These are phyloP conservation scores for Spea hammondii DNA, from an alignment of 2,797 vertebrate genomes.

Conservation along the genomic window DNA sequence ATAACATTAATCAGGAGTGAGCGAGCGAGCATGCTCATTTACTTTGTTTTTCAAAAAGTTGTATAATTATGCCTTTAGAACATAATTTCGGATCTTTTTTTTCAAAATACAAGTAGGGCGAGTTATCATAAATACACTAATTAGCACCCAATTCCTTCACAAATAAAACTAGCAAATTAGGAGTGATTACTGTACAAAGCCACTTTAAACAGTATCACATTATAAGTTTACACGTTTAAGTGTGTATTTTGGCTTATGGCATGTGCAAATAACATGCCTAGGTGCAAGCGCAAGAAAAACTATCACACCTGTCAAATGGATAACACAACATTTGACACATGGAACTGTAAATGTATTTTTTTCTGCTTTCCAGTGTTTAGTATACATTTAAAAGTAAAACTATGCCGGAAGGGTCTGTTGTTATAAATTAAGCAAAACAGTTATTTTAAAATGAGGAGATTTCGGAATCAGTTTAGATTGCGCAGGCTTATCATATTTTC, in stretches of 20 bases:
- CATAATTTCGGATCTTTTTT: slow-evolving; percentile 5
- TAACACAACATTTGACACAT: slow-evolving; percentile 10
- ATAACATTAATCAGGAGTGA: too few relatives aligned
- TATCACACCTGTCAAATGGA: slow-evolving; percentile 27
- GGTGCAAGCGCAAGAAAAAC: slow-evolving; percentile 22
- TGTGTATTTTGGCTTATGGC: slow-evolving; percentile 44
- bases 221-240: slow-evolving; percentile 45
- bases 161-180: slow-evolving; percentile 48
- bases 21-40: too few relatives aligned
- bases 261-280: slow-evolving; percentile 47
- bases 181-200: slow-evolving; percentile 37
- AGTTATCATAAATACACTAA: slow-evolving; percentile 34
- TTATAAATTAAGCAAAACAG: neutral
- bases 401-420: neutral
- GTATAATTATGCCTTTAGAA: neutral
- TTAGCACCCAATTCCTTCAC: slow-evolving; percentile 43
- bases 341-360: neutral
- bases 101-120: neutral
- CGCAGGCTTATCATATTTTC: too few relatives aligned
- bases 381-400: neutral
- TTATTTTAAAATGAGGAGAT: neutral
- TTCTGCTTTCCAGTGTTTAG: neutral
- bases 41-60: too few relatives aligned
- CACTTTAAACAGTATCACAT: slow-evolving; percentile 48
- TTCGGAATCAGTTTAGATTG: too few relatives aligned